Evolutionary conservation across 2,797 vertebrate genomes (phyloP).

Genomic region (Phataginus tetradactyla): DNA sequence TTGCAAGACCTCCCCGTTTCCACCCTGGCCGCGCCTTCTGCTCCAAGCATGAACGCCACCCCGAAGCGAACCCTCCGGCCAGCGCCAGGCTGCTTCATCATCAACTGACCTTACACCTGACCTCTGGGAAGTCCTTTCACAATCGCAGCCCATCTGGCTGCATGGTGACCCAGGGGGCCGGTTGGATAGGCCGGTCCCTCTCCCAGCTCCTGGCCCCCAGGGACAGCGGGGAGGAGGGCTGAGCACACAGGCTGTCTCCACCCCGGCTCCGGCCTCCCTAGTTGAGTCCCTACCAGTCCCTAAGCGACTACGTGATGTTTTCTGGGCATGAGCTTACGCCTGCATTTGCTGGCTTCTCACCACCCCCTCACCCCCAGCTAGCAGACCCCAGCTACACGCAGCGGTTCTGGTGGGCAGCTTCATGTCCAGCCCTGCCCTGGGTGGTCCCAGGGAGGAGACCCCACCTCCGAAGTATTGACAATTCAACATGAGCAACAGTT

Average conservation of each 20-base stretch:
- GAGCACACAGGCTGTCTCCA: not conserved
- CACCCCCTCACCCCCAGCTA: no score
- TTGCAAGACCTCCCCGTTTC: rapidly evolving
- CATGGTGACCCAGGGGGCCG: rapidly evolving
- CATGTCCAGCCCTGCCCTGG: no score
- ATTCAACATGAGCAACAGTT: no score
- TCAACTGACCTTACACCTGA: not conserved
- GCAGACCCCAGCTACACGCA: no score
- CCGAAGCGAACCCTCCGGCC: not conserved
- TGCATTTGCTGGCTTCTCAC: not conserved
- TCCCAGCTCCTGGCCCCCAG: no score
- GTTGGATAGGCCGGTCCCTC: rapidly evolving
- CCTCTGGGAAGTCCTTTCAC: not conserved
- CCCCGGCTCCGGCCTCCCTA: not conserved
- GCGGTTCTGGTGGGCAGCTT: no score
- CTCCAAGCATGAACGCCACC: rapidly evolving
- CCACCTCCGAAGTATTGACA: no score
- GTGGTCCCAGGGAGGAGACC: not conserved
- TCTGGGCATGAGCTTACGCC: not conserved
- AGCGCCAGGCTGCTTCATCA: not conserved
- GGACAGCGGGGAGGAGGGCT: no score
- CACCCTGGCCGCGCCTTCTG: not conserved
- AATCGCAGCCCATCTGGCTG: not conserved
- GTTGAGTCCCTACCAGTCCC: not conserved
- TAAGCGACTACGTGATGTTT: not conserved